A percentile compares a stretch with the other conserved stretches of the same genome.
These are phyloP conservation scores for Sapayoa aenigma DNA, from an alignment of 2,113 vertebrate species.

Conservation along the genomic window DNA sequence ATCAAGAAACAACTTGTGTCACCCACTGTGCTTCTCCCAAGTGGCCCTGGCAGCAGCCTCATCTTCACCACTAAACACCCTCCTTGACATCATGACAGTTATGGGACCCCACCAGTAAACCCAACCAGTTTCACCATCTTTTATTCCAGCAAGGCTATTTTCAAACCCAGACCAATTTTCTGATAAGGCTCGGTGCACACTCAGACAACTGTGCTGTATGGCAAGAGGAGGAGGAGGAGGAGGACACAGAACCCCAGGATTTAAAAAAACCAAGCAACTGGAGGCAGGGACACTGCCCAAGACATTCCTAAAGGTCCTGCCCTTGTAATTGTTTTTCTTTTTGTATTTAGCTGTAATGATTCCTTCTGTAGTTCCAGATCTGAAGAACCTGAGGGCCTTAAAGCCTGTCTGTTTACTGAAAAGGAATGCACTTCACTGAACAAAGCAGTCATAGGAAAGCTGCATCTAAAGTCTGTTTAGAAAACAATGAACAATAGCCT, in stretches of 20 bases:
- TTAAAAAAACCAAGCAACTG: background rate
- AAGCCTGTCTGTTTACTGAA: background rate
- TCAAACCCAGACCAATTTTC: background rate
- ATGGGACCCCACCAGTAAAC: background rate
- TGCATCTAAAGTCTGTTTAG: background rate
- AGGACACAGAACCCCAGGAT: background rate
- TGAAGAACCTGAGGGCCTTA: background rate
- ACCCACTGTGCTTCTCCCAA: background rate
- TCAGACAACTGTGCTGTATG: background rate
- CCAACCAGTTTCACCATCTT: background rate
- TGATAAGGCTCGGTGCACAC: background rate
- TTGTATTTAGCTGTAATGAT: background rate
- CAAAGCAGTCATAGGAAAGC: background rate
- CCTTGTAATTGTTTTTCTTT: background rate
- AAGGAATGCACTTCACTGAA: background rate
- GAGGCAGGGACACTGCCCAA: background rate
- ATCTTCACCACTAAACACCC: background rate
- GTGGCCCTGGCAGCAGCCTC: background rate
- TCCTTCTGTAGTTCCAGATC: background rate
- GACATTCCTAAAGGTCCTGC: background rate
- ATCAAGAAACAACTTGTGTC: background rate
- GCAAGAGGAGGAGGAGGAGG: background rate
- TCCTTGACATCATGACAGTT: background rate
- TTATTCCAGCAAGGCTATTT: constrained; percentile 1
- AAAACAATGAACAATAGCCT: background rate